Base-by-base conservation (phyloP, 2,113 vertebrate species). In the Calyptomena viridis region DNA sequence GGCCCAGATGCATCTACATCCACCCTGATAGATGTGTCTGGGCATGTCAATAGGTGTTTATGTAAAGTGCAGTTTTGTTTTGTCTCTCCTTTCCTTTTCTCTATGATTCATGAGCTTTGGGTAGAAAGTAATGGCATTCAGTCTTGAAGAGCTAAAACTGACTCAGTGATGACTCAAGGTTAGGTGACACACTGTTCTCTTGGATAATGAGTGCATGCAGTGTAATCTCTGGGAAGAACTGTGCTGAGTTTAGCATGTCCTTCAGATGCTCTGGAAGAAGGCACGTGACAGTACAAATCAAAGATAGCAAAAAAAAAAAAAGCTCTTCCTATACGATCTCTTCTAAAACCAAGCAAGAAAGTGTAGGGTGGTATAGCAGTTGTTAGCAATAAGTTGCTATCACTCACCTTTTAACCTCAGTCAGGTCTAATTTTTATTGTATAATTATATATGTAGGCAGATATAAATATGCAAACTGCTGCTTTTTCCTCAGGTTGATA, bases 81-180 rank as follows among this genome's bases (percentile, higher is more conserved):
- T 50, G 80, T 39, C 16, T 83, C 27, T 52, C 16, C 14, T 78
- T 89, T 37, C 12, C 47, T 63, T 83, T 84, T 39, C n/a, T 73
- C 44, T n/a, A 13, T 73, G 44, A 59, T 76, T 91, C 72, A 90
- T 59, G 33, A 87, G 5, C 44, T 83, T 69, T 73, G 40, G 30
- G 6, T 60, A 69, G 37, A 66, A 94, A 74, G 64, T 59, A 31
- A 46, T 33, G 42, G 33, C 23, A 56, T 31, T 18, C 60, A 85
- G 40, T 83, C 59, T 62, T 30, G 77, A 93, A 93, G 73, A 81
- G 47, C 47, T 85, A 64, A 92, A 91, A 88, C 58, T 95, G 94
- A 95, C 62, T 96, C 77, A 86, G 47, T 84, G 93, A 89, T 96
- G 94, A 96, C 87, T 96, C 91, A 92, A 77, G 56, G 60, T 75